Percentiles rank a stretch among this genome's conserved stretches.
phyloP scores from a whole-genome alignment of 2,888 invertebrate species.

The Drosophila multiciliata region DNA sequence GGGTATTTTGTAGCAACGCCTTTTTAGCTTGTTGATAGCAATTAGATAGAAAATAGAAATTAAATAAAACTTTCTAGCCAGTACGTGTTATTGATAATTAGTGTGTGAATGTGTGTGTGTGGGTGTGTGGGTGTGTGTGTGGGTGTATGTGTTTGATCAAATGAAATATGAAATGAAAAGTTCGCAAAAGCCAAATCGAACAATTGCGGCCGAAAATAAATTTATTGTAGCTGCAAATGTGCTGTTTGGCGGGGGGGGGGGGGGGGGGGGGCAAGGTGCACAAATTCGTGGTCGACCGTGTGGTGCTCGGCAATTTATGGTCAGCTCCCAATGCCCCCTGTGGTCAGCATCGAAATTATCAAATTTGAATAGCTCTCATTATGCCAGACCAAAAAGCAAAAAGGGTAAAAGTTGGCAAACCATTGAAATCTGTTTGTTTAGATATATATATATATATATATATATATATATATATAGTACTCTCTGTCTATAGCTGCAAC shows the following conservation, averaged over 20 bases:
- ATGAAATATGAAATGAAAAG: constrained; percentile 31
- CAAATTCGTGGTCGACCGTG: not conserved
- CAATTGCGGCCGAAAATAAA: constrained; percentile 30
- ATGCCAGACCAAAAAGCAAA: not conserved
- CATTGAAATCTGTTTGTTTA: not conserved
- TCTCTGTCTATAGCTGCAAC: not conserved
- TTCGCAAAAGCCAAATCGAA: constrained; percentile 2
- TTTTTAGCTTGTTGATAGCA: not conserved
- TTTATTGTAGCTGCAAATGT: constrained; percentile 34
- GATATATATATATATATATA: not conserved
- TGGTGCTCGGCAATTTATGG: constrained; percentile 37
- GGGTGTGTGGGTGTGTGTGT: not conserved
- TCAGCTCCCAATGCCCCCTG: constrained; percentile 11
- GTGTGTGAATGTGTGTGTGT: too few species aligned
- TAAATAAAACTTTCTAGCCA: constrained; percentile 3
- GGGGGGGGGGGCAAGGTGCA: not conserved
- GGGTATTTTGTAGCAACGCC: not conserved
- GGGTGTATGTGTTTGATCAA: constrained; percentile 31
- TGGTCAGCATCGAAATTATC: constrained; percentile 12
- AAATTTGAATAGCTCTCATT: constrained; percentile 6
- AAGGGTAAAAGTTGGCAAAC: not conserved
- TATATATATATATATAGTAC: not conserved
- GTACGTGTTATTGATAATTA: not conserved
- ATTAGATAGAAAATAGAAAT: not conserved
- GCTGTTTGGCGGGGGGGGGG: not conserved